phyloP scores from a whole-genome alignment of 2,113 vertebrate species.

The Heliornis fulica region DNA sequence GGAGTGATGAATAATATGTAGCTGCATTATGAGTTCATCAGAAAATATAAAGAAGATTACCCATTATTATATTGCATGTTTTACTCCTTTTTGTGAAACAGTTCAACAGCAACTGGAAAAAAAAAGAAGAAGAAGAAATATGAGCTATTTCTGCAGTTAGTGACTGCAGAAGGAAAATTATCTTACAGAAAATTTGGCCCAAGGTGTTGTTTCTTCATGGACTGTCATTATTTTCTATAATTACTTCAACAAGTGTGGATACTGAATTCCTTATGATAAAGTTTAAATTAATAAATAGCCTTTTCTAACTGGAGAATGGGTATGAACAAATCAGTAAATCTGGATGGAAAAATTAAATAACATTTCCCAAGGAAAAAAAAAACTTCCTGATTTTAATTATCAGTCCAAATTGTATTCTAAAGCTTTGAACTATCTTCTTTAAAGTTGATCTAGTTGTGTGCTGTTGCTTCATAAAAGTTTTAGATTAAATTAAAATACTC shows the following conservation, averaged over 20 bases:
- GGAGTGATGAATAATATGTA: not conserved
- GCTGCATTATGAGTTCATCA: not conserved
- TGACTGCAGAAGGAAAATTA: not conserved
- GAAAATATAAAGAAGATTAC: not conserved
- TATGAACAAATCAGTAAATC: not conserved
- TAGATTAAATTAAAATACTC: not conserved
- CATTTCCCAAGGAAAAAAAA: not conserved
- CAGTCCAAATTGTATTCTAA: not conserved
- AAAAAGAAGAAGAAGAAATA: not conserved
- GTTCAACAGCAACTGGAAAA: not conserved
- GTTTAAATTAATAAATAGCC: not conserved
- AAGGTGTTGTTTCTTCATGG: not conserved
- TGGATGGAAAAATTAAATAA: not conserved
- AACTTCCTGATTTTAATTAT: not conserved
- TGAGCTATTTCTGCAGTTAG: not conserved
- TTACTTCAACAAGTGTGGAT: not conserved
- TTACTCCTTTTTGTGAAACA: not conserved
- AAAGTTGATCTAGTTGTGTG: not conserved
- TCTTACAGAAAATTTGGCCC: not conserved
- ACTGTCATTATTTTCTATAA: not conserved
- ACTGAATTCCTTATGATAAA: not conserved
- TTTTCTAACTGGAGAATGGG: not conserved
- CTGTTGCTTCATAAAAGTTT: not conserved
- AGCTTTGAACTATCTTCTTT: not conserved
- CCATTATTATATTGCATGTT: not conserved